Evolutionary conservation across 2,113 vertebrate genomes (phyloP).

Genomic region (Synchiropus splendidus): DNA sequence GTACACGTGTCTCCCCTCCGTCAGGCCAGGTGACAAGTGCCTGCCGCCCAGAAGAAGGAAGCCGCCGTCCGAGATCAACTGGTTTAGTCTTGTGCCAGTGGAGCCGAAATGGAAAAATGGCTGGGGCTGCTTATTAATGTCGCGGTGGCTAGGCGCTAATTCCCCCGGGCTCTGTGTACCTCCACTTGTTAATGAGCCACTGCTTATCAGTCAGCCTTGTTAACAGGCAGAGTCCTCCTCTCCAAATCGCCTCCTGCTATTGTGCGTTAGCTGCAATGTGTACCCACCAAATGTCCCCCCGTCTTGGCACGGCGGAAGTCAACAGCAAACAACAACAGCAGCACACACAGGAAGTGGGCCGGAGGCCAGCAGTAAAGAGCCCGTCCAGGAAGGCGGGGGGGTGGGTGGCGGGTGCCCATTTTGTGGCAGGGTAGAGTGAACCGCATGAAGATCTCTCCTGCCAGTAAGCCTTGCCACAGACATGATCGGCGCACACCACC

Average conservation of each 20-base stretch:
- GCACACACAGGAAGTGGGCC: conserved; percentile 50
- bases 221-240: conserved; percentile 54
- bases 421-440: conserved; percentile 38
- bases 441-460: conserved; percentile 29
- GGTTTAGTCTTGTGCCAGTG: conserved; percentile 27
- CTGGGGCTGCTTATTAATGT: conserved; percentile 59
- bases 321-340: conserved; percentile 48
- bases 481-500: conserved; percentile 39
- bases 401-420: conserved; percentile 27
- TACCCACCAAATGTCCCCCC: conserved; percentile 39
- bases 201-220: conserved; percentile 62
- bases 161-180: conserved; percentile 52
- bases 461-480: conserved; percentile 43
- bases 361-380: conserved; percentile 27
- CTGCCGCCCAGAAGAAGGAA: conserved; percentile 36
- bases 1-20: conserved; percentile 8
- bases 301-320: conserved; percentile 57
- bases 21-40: conserved; percentile 29
- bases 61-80: conserved; percentile 33
- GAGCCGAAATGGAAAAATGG: conserved; percentile 56
- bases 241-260: conserved; percentile 50
- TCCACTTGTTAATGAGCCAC: conserved; percentile 61
- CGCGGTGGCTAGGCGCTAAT: conserved; percentile 56
- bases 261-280: conserved; percentile 36
- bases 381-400: conserved; percentile 14